Evolutionary conservation across 2,113 vertebrate genomes (phyloP), one percentile per base, ranked within the genome.

Genomic region (Atherinomorus stipes): DNA sequence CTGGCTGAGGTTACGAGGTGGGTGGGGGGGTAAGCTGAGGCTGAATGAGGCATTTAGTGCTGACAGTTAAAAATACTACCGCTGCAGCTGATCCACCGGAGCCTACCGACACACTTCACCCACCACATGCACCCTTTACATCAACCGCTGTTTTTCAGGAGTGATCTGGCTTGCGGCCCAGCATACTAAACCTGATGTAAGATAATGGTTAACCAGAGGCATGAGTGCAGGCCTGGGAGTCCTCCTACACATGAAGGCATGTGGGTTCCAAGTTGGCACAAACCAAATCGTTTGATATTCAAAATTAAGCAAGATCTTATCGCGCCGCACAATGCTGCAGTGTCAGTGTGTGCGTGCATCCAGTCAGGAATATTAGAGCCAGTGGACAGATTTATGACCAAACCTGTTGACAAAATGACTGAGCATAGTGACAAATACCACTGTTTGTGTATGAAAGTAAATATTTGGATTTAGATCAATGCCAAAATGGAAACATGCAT

Each of bases 41-140:
- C 88, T 94, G 92, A 93, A 92, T 90, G 90, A 91, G 80, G 86
- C 92, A 91, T 94, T 94, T 92, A 91, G 89, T 88, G 90, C 85
- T 75, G 88, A 86, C 86, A 82, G 90, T 90, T 92, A 92, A 89
- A 93, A 92, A 94, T 92, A 91, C 81, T 71, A 60, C 76, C 66
- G 53, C 63, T 74, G 58, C 66, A 76, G 75, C 75, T 74, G 69
- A 78, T 71, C 61, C 37, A 11, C 42, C 58, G 44, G 62, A 73
- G 57, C 57, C 62, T 26, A 66, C 64, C 71, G 42, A 23, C n/a
- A 28, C 56, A 11, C 18, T 71, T 22, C 37, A 4, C 34, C 22
- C 69, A n/a, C n/a, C n/a, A 4, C 66, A 68, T 73, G 61, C 73
- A 64, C 62, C 28, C 72, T 47, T 64, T 60, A 78, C 62, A 80